These are phyloP conservation scores for Aegotheles bennettii DNA, from an alignment of 2,113 vertebrate genomes.

Conservation along the genomic window DNA sequence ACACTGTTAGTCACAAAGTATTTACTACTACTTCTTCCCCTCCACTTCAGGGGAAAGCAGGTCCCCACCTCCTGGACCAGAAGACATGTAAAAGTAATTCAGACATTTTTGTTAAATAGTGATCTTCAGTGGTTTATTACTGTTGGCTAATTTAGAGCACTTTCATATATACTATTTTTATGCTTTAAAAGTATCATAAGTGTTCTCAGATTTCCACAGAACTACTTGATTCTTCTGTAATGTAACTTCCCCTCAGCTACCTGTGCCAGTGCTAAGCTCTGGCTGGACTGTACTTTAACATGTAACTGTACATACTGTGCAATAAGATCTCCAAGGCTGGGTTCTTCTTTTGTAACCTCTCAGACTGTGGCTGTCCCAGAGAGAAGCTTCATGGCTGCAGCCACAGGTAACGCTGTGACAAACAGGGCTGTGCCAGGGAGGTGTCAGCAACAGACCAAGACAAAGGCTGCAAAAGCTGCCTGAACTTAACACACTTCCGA, in stretches of 20 bases:
- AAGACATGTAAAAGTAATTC: not conserved
- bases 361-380: not conserved
- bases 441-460: not conserved
- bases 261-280: not conserved
- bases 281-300: not conserved
- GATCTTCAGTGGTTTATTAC: not conserved
- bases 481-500: not conserved
- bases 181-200: not conserved
- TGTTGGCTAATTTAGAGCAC: not conserved
- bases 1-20: not conserved
- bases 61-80: not conserved
- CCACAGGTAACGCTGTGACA: fast-evolving
- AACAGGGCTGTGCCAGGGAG: not conserved
- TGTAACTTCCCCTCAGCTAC: not conserved
- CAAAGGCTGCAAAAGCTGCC: not conserved
- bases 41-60: not conserved
- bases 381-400: not conserved
- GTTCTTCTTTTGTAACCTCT: not conserved
- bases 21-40: not conserved
- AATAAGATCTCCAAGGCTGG: not conserved
- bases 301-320: not conserved
- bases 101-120: not conserved
- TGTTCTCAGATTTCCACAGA: not conserved
- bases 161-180: not conserved
- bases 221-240: not conserved